Conservation (phyloP, 2,888 invertebrate genomes). For the Apamea monoglypha region DNA sequence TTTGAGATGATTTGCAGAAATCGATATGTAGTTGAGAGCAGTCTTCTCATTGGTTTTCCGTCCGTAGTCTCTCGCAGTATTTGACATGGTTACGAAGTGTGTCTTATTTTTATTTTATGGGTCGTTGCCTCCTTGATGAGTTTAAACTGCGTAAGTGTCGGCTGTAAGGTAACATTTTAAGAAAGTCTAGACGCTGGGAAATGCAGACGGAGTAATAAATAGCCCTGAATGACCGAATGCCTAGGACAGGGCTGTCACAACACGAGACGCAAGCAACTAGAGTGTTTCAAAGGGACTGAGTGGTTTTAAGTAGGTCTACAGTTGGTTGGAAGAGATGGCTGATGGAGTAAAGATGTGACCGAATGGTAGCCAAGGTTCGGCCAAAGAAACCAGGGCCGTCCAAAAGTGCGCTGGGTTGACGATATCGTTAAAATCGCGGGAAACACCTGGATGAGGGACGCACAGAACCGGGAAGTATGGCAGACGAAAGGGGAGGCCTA, state of each 20-base stretch:
- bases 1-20: background rate
- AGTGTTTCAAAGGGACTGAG: background rate
- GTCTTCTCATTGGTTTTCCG: background rate
- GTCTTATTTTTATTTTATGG: conserved; percentile 19
- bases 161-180: conserved; percentile 61
- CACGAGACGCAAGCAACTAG: background rate
- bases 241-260: conserved; percentile 50
- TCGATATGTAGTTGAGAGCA: background rate
- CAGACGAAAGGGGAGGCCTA: too few species aligned
- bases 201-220: conserved; percentile 62
- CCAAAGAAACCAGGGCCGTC: too few species aligned
- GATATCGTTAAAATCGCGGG: too few species aligned
- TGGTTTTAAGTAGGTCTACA: background rate
- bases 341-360: too few species aligned
- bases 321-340: too few species aligned
- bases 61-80: background rate
- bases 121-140: conserved; percentile 38
- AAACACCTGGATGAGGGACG: too few species aligned
- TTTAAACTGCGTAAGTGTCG: conserved; percentile 47
- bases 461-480: too few species aligned
- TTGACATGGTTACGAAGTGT: too few species aligned
- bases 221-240: conserved; percentile 55
- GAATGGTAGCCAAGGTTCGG: too few species aligned
- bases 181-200: conserved; percentile 63
- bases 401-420: too few species aligned